These are phyloP conservation scores for Corvus moneduloides DNA, from an alignment of 2,113 vertebrate genomes.

Conservation along the genomic window DNA sequence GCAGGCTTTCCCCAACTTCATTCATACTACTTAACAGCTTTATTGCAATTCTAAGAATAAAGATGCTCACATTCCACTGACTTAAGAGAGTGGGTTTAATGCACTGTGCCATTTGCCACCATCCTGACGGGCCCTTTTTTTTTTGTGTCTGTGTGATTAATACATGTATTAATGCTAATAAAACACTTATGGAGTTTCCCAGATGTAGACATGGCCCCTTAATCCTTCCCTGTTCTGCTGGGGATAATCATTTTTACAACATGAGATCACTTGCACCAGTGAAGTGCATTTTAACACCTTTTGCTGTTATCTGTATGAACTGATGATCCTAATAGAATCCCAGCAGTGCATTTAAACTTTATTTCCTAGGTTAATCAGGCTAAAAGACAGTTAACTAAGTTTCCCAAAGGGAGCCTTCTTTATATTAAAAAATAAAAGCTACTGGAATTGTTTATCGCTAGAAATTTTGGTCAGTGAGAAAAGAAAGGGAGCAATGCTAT, in stretches of 20 bases:
- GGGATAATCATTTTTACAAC: conserved; percentile 69
- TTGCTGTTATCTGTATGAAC: conserved; percentile 20
- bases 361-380: conserved; percentile 68
- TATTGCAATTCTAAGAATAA: not conserved
- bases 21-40: not conserved
- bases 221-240: conserved; percentile 56
- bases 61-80: not conserved
- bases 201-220: not conserved
- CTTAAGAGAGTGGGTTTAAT: not conserved
- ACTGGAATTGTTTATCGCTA: conserved; percentile 8
- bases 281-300: conserved; percentile 60
- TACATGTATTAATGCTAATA: conserved; percentile 13
- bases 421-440: not conserved
- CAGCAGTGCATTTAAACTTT: conserved; percentile 64
- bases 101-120: not conserved
- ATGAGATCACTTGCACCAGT: conserved; percentile 50
- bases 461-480: conserved; percentile 11
- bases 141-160: not conserved
- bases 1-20: not conserved
- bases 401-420: conserved; percentile 18
- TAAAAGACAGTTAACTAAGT: conserved; percentile 63
- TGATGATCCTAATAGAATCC: conserved; percentile 53
- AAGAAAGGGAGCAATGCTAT: not conserved
- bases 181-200: not conserved
- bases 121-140: not conserved